Percentiles rank a stretch among this genome's conserved stretches.
Evolutionary conservation across 2,888 invertebrate species (phyloP).

Genomic region (Branchinecta sandiegonensis): DNA sequence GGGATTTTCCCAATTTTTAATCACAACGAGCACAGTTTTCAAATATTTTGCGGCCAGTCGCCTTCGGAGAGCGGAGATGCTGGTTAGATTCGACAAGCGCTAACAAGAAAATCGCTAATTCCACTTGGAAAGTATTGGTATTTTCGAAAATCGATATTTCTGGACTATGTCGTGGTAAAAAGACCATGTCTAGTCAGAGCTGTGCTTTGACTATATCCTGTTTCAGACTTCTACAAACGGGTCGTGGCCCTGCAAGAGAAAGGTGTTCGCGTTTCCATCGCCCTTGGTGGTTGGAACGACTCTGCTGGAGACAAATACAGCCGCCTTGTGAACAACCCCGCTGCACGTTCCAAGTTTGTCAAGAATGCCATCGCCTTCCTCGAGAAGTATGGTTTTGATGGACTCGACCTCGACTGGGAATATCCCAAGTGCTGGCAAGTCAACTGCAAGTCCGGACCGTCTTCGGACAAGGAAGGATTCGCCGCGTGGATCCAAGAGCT

Average conservation of each 20-base stretch:
- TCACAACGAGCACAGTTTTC: too few species aligned
- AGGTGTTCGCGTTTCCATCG: conserved; percentile 69
- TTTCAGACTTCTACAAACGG: conserved; percentile 61
- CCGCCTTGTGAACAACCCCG: conserved; percentile 57
- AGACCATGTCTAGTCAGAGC: not conserved
- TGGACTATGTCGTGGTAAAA: not conserved
- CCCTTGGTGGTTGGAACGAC: conserved; percentile 91
- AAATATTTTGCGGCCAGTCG: too few species aligned
- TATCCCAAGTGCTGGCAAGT: conserved; percentile 85
- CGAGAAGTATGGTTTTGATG: conserved; percentile 68
- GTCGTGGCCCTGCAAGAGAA: conserved; percentile 61
- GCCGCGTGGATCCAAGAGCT: conserved; percentile 57
- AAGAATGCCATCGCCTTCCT: conserved; percentile 58
- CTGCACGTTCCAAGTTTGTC: conserved; percentile 56
- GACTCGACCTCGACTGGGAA: conserved; percentile 91
- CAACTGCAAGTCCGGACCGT: conserved; percentile 67
- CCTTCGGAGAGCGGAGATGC: too few species aligned
- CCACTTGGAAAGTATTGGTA: too few species aligned
- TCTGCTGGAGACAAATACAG: conserved; percentile 81
- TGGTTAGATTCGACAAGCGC: too few species aligned
- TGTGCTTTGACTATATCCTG: conserved; percentile 16
- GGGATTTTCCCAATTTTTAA: too few species aligned
- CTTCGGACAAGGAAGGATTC: conserved; percentile 66
- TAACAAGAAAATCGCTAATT: too few species aligned
- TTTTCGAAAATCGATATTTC: too few species aligned